Conservation (phyloP, 1,140 invertebrate species). For the Penaeus japonicus region DNA sequence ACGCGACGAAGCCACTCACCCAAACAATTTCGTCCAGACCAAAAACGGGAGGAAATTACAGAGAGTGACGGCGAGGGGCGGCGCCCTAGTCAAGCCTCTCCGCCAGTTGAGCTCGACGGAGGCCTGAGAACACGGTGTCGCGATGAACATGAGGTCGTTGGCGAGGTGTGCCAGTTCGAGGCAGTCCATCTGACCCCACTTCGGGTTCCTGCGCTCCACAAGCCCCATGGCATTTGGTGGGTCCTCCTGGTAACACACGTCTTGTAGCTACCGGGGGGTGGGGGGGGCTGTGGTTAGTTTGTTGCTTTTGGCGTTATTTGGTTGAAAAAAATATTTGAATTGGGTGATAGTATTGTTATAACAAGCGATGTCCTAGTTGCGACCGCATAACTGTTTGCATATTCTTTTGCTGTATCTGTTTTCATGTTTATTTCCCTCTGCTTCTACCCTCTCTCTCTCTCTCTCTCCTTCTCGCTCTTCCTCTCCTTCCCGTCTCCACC, state of each 20-base stretch:
- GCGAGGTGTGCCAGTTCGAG: constrained; percentile 47
- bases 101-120: constrained; percentile 52
- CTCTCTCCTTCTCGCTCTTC: too few relatives aligned
- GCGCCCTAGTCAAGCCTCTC: constrained; percentile 52
- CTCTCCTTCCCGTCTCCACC: background rate
- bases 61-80: constrained; percentile 25
- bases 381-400: too few relatives aligned
- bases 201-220: constrained; percentile 56
- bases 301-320: too few relatives aligned
- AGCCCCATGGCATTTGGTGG: constrained; percentile 58
- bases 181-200: constrained; percentile 57
- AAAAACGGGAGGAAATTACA: constrained; percentile 55
- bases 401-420: too few relatives aligned
- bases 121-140: constrained; percentile 48
- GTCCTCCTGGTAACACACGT: constrained; percentile 39
- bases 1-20: background rate
- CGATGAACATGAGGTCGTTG: constrained; percentile 48
- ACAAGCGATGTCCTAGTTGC: too few relatives aligned
- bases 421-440: too few relatives aligned
- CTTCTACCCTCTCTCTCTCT: too few relatives aligned
- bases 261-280: constrained; percentile 13
- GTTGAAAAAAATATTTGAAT: too few relatives aligned
- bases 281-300: too few relatives aligned
- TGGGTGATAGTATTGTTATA: too few relatives aligned
- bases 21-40: constrained; percentile 46